A percentile compares a stretch with the other conserved stretches of the same genome.
These are phyloP conservation scores for Salmo trutta DNA, from an alignment of 2,797 vertebrate species.

Conservation along the genomic window DNA sequence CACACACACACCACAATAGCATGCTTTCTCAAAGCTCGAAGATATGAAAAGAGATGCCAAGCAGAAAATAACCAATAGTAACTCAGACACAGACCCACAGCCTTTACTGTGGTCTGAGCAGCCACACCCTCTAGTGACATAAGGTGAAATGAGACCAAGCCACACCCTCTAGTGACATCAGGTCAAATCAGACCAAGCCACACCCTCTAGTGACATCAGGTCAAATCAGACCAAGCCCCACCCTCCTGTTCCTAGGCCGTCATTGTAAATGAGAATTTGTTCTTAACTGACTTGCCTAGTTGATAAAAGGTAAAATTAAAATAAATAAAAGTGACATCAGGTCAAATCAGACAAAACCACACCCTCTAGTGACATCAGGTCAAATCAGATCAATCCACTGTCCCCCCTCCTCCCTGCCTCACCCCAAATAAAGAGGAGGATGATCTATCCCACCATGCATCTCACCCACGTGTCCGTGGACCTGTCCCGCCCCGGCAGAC, in stretches of 20 bases:
- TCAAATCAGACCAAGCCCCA: no score
- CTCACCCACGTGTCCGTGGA: slow-evolving; percentile 7
- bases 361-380: no score
- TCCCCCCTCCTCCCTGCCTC: not conserved
- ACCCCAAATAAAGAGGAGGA: slow-evolving; percentile 6
- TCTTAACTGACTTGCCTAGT: no score
- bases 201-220: no score
- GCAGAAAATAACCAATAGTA: not conserved
- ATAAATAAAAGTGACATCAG: no score
- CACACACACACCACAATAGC: slow-evolving; percentile 26
- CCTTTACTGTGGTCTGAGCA: not conserved
- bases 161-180: not conserved
- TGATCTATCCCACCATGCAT: slow-evolving; percentile 29
- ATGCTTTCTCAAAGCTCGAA: not conserved
- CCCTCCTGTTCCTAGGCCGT: no score
- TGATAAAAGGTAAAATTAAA: no score
- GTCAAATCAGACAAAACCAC: no score
- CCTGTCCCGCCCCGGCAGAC: not conserved
- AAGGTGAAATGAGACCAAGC: no score
- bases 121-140: not conserved
- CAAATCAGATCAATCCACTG: not conserved
- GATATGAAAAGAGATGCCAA: not conserved
- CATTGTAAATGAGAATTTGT: no score
- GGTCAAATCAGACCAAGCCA: no score
- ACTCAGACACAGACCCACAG: slow-evolving; percentile 22